These are phyloP conservation scores for Crenichthys baileyi DNA, from an alignment of 2,797 vertebrate species.

Conservation along the genomic window DNA sequence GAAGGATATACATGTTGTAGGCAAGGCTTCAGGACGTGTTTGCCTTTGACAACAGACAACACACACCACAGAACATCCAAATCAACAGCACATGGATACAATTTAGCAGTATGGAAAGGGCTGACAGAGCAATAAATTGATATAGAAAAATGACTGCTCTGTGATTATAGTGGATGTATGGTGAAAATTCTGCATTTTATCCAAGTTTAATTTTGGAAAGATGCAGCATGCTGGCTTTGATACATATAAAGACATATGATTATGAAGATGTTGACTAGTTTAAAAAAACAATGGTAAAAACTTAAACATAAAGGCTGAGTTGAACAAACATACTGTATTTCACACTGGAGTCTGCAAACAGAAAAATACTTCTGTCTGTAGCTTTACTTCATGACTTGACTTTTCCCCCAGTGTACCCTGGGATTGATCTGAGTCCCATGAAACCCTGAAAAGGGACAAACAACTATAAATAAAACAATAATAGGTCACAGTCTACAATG, in stretches of 20 bases:
- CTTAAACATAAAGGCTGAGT: background rate
- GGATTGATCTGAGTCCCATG: background rate
- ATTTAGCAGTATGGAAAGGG: background rate
- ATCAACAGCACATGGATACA: constrained; percentile 40
- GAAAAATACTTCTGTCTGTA: background rate
- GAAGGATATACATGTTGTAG: constrained; percentile 36
- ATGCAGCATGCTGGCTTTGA: background rate
- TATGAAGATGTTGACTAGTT: background rate
- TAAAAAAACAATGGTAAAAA: background rate
- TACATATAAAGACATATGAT: background rate
- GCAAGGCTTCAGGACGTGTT: constrained; percentile 35
- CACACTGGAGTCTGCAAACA: no score
- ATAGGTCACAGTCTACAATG: background rate
- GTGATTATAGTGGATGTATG: background rate
- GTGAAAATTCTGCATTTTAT: constrained; percentile 31
- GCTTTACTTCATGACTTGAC: background rate
- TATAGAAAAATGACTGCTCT: background rate
- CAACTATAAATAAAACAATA: background rate
- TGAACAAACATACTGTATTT: background rate
- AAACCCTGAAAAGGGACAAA: background rate
- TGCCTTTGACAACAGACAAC: constrained; percentile 45
- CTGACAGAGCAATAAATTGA: constrained; percentile 27
- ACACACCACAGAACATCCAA: constrained; percentile 8
- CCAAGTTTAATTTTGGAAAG: constrained; percentile 31
- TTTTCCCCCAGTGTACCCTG: background rate